Base-by-base conservation (phyloP, 2,113 vertebrate species). In the Sorex fumeus region DNA sequence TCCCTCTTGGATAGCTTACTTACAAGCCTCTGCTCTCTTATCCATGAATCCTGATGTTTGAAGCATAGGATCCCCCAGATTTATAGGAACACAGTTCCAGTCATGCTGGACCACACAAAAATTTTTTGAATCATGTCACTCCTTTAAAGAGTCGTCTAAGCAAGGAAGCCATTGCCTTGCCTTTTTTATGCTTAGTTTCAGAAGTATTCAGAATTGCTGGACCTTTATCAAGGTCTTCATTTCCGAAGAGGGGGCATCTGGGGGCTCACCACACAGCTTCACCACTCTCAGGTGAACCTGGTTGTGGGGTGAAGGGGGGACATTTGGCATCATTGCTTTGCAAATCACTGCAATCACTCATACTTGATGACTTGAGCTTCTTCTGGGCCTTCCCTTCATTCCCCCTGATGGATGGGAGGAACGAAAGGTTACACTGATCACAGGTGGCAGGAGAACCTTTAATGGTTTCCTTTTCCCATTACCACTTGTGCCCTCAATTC, bases 391-490 rank as follows among this genome's bases (percentile, higher is more conserved):
- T 62, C 45, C 92, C 66, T 88, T 75, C 0, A 0, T 71, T 84
- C 67, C 23, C 25, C 57, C n/a, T 16, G 69, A 30, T 72, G 34
- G 69, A 18, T 57, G 16, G 32, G 67, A 57, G 47, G 74, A 2
- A 34, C 34, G 50, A 80, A 69, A 87, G 84, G 94, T 71, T 71
- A 66, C 8, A 3, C 3, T 43, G 77, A 91, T 83, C 87, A 78
- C 84, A 89, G 93, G 81, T 75, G 87, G 87, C 34, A 50, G 50
- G 45, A 78, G 83, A 47, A 74, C 64, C 34, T 88, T 53, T 64
- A 50, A 72, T 70, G 88, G 66, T 69, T 88, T 88, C 76, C 77
- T 79, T 34, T 92, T 69, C 57, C 80, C 69, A 87, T 88, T 66
- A 91, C n/a, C n/a, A 81, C 27, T 7, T 6, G 6, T 90, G 84